Base-by-base conservation (phyloP, 2,888 invertebrate species). In the Pyrgus malvae region DNA sequence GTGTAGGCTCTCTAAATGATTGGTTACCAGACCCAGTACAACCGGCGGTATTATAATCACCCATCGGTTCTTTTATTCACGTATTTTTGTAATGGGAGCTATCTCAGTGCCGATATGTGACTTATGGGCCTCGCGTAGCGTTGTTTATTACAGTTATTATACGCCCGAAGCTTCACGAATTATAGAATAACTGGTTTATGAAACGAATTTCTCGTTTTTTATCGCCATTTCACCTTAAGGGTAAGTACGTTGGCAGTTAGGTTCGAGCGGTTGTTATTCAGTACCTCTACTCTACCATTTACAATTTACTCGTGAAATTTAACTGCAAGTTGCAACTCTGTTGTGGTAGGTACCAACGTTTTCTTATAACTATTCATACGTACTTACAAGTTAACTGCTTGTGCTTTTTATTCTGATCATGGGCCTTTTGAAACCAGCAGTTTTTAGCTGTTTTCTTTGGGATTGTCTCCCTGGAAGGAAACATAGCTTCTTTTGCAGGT, bases 71-170 rank as follows among this genome's bases (percentile, higher is more conserved):
- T 58, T 60, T 68, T 62, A 67, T 61, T 59, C 61, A 61, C 60
- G 63, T 64, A 62, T 64, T 64, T 63, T 61, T 54, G 66, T 72
- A 72, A 76, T 72, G 68, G 57, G 59, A 44, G 60, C 55, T 66
- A 61, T 59, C 58, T 38, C 42, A 54, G 61, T 59, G 69, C 69
- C 41, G 35, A 46, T 54, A 63, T 66, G 83, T 85, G 83, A 84
- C 80, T 84, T 85, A 84, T 84, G 80, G 72, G 59, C 40, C n/a
- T 64, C 68, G 62, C 63, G 57, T 67, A 70, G 65, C 65, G 66
- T 70, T 72, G 61, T 69, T 83, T 82, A 85, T 85, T 79, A 85
- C 83, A 73, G 83, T 83, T 80, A 86, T 86, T 86, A 85, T 62
- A 54, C 56, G 78, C 81, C 70, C 54, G 63, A 63, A 74, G 81